phyloP scores from a whole-genome alignment of 2,888 invertebrate species.

The Vannuccia rotundouncinata region DNA sequence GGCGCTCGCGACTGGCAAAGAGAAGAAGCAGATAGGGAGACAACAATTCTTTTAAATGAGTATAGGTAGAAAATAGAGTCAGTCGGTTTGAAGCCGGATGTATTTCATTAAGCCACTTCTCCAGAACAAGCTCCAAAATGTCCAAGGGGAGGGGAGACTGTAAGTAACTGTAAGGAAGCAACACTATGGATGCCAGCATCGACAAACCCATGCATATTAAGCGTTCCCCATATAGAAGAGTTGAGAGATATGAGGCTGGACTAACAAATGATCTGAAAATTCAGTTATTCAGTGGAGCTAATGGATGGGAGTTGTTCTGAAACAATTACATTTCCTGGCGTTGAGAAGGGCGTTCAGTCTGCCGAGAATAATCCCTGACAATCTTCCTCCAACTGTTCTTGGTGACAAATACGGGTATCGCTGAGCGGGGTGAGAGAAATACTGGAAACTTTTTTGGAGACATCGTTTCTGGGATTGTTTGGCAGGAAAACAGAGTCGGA shows the following conservation, averaged over 20 bases:
- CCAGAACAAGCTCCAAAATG: neutral
- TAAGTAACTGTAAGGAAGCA: neutral
- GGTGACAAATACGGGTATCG: slow-evolving; percentile 23
- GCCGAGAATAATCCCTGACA: slow-evolving; percentile 15
- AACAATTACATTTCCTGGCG: slow-evolving; percentile 21
- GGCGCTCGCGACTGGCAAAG: neutral
- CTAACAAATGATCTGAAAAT: slow-evolving; percentile 16
- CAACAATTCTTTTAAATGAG: too few relatives aligned
- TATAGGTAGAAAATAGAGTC: too few relatives aligned
- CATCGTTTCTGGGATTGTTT: neutral
- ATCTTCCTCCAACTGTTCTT: neutral
- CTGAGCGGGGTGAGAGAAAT: neutral
- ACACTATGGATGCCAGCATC: neutral
- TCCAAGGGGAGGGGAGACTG: neutral
- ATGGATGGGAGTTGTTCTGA: slow-evolving; percentile 21
- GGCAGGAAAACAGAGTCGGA: slow-evolving; percentile 21
- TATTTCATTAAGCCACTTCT: slow-evolving; percentile 26
- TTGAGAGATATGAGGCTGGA: neutral
- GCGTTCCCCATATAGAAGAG: neutral
- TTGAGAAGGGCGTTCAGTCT: neutral
- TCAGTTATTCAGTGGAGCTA: slow-evolving; percentile 16
- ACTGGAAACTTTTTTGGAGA: neutral
- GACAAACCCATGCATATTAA: slow-evolving; percentile 19
- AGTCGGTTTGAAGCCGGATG: neutral
- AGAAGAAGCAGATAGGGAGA: neutral